A percentile compares a stretch with the other conserved stretches of the same genome.
Evolutionary conservation across 2,113 vertebrate genomes (phyloP).

Genomic region (Tachysurus fulvidraco): DNA sequence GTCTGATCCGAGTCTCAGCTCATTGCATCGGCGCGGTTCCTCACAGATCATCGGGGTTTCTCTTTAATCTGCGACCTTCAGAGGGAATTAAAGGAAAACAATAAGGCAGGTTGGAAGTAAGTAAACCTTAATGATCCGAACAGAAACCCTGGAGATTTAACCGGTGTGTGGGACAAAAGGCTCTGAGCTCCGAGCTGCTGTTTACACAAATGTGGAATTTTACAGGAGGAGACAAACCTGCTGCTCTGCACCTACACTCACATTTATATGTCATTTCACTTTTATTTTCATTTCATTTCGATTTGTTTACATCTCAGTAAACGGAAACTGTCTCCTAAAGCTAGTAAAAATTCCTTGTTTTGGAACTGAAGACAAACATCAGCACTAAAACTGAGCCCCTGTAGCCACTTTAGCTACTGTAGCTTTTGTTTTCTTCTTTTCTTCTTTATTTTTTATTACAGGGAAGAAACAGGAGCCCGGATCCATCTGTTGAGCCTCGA

Average conservation of each 20-base stretch:
- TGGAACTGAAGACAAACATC: not conserved
- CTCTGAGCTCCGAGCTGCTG: conserved; percentile 5
- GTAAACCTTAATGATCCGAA: not conserved
- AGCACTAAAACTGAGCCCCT: not conserved
- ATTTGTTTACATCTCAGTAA: not conserved
- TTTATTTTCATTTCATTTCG: not conserved
- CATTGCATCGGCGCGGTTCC: not conserved
- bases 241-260: not conserved
- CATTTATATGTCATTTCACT: not conserved
- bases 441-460: not conserved
- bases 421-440: not conserved
- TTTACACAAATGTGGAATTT: conserved; percentile 11
- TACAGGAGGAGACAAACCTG: not conserved
- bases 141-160: not conserved
- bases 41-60: not conserved
- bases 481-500: not conserved
- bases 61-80: not conserved
- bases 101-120: not conserved
- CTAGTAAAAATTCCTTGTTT: not conserved
- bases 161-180: conserved; percentile 3
- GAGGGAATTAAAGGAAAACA: not conserved
- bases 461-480: not conserved
- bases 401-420: no score
- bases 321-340: not conserved
- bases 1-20: not conserved